phyloP scores from a whole-genome alignment of 2,113 vertebrate species.

The Callopanchax toddi region DNA sequence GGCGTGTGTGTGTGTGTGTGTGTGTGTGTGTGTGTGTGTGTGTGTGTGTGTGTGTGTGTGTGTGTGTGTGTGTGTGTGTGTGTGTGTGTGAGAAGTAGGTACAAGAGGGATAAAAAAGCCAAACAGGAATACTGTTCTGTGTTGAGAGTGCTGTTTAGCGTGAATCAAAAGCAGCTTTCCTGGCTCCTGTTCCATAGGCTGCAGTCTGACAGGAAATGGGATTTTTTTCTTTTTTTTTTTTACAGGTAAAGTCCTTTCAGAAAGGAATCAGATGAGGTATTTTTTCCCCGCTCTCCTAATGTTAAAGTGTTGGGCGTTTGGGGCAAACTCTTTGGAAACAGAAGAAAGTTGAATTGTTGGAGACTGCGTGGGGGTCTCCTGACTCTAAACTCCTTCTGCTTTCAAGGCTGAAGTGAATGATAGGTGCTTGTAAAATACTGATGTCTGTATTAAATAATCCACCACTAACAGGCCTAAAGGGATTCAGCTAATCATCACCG shows the following conservation, averaged over 20 bases:
- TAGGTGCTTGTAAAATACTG: slow-evolving; percentile 70
- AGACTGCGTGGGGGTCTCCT: slow-evolving; percentile 58
- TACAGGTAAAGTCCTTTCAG: slow-evolving; percentile 76
- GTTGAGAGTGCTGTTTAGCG: slow-evolving; percentile 77
- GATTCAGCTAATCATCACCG: slow-evolving; percentile 65
- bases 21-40: slow-evolving; percentile 27
- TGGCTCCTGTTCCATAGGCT: slow-evolving; percentile 66
- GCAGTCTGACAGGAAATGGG: slow-evolving; percentile 74
- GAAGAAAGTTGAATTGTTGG: slow-evolving; percentile 62
- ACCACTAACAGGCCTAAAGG: slow-evolving; percentile 61
- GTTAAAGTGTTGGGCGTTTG: slow-evolving; percentile 67
- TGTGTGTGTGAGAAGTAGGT: slow-evolving; percentile 49
- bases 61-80: background rate
- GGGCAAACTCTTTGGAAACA: slow-evolving; percentile 67
- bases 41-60: slow-evolving; percentile 23
- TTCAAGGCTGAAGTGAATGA: slow-evolving; percentile 62
- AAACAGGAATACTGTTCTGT: slow-evolving; percentile 67
- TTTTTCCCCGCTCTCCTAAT: slow-evolving; percentile 68
- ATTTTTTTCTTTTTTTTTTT: slow-evolving; percentile 77
- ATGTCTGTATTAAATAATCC: slow-evolving; percentile 69
- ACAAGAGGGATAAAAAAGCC: slow-evolving; percentile 68
- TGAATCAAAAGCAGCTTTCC: slow-evolving; percentile 80
- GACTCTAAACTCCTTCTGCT: slow-evolving; percentile 54
- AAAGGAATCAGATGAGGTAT: slow-evolving; percentile 78
- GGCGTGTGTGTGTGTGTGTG: slow-evolving; percentile 10